Percentiles rank a stretch among this genome's conserved stretches.
These are phyloP conservation scores for Salvelinus fontinalis DNA, from an alignment of 2,113 vertebrate genomes.

Conservation along the genomic window DNA sequence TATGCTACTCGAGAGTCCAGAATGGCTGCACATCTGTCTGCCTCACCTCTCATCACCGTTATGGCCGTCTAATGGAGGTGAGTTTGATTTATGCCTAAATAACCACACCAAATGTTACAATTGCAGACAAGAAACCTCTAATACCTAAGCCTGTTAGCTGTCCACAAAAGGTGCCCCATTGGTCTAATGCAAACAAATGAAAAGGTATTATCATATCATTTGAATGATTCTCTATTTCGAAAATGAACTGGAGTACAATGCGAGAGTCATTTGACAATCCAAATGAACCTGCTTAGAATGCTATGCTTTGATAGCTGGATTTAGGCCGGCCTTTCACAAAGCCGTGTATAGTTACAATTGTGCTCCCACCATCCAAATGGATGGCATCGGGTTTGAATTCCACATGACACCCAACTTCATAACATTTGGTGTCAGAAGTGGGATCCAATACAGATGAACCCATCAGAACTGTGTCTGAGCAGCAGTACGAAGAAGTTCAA, in stretches of 20 bases:
- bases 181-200: constrained; percentile 28
- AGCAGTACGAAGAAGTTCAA: too few relatives aligned
- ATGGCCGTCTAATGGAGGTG: constrained; percentile 47
- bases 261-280: neutral
- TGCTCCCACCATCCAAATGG: too few relatives aligned
- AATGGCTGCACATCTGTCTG: constrained; percentile 30
- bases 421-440: too few relatives aligned
- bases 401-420: too few relatives aligned
- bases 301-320: neutral
- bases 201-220: constrained; percentile 42
- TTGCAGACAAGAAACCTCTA: constrained; percentile 29
- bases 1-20: constrained; percentile 6
- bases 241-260: neutral
- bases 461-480: too few relatives aligned
- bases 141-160: constrained; percentile 27
- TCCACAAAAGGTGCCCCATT: constrained; percentile 32
- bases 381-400: too few relatives aligned
- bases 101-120: constrained; percentile 23
- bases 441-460: too few relatives aligned
- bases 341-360: too few relatives aligned
- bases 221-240: constrained; percentile 1
- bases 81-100: constrained; percentile 46
- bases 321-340: neutral
- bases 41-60: constrained; percentile 39
- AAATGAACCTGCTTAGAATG: neutral